phyloP scores from a whole-genome alignment of 2,888 invertebrate species.

The Gasteruption jaculator region DNA sequence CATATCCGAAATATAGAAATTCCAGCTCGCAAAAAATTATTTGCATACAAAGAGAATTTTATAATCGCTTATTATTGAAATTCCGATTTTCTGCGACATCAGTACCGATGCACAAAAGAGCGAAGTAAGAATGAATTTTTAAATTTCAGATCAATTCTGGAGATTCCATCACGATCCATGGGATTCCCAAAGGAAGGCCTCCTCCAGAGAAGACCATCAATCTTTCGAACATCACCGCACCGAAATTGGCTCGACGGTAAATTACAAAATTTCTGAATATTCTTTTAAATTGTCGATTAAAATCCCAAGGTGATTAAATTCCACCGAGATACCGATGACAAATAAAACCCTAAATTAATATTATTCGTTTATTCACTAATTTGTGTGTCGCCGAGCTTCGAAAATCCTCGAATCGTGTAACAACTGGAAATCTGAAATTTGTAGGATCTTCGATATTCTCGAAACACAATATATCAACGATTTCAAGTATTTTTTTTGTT shows the following conservation, averaged over 20 bases:
- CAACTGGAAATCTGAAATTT: too few species aligned
- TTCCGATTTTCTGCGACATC: too few species aligned
- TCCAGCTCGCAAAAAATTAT: too few species aligned
- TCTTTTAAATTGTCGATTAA: neutral
- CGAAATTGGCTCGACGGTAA: conserved; percentile 71
- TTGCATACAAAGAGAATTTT: too few species aligned
- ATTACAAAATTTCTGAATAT: conserved; percentile 4
- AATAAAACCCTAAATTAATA: too few species aligned
- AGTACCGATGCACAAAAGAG: too few species aligned
- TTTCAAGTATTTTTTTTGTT: neutral
- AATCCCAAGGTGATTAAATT: too few species aligned
- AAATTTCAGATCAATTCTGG: conserved; percentile 77
- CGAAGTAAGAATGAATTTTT: conserved; percentile 1
- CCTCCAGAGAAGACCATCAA: conserved; percentile 88
- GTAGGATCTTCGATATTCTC: too few species aligned
- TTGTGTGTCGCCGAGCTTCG: neutral
- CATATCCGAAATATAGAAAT: neutral
- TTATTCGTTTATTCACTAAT: conserved; percentile 10
- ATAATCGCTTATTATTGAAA: too few species aligned
- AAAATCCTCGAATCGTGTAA: too few species aligned
- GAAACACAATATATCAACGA: conserved; percentile 11
- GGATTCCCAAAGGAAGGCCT: conserved; percentile 76
- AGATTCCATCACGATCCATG: conserved; percentile 90
- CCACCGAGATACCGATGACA: too few species aligned
- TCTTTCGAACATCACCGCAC: conserved; percentile 87